Evolutionary conservation across 2,888 invertebrate species (phyloP), one percentile per base, ranked within the genome.

Genomic region (Stegophylla sp.): DNA sequence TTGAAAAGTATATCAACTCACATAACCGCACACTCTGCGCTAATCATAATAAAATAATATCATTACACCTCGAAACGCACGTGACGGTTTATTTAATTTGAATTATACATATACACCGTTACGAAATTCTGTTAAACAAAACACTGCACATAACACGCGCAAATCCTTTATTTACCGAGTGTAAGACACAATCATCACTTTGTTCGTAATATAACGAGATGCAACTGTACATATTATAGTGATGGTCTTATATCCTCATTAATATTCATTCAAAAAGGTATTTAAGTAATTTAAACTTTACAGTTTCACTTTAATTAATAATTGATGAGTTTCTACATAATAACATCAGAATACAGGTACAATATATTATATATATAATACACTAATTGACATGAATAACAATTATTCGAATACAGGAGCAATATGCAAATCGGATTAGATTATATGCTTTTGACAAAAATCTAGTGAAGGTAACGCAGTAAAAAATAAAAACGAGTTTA

Each of bases 1-100:
- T 45, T 20, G 45, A 45, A 15, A 20, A 15, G 66, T n/a, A n/a
- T 66, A 26, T 64, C 41, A 64, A 64, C 43, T 43, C 64, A n/a
- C n/a, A 20, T 43, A 64, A 64, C 64, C 26, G 13, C 13, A 23
- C 17, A 43, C 63, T 20, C 34, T 10, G 26, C 5, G 45, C 28
- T 48, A 74, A 45, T 74, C 61, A 43, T 48, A 48, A 74, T 63
- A 63, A 74, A 73, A 73, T 61, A 59, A 73, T 45, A 13, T 48
- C 61, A 13, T 74, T 74, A 71, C 17, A 53, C 28, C 23, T 23
- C 63, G 45, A 41, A 63, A 45, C n/a, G 28, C 75, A 51, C 51
- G 64, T 53, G 53, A 41, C n/a, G 64, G 51, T 51, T 75, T 51
- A 75, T 64, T 64, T 63, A 51, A 73, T 73, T 43, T n/a, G 59